Evolutionary conservation across 2,888 invertebrate species (phyloP).

Genomic region (Calameuta idolon): DNA sequence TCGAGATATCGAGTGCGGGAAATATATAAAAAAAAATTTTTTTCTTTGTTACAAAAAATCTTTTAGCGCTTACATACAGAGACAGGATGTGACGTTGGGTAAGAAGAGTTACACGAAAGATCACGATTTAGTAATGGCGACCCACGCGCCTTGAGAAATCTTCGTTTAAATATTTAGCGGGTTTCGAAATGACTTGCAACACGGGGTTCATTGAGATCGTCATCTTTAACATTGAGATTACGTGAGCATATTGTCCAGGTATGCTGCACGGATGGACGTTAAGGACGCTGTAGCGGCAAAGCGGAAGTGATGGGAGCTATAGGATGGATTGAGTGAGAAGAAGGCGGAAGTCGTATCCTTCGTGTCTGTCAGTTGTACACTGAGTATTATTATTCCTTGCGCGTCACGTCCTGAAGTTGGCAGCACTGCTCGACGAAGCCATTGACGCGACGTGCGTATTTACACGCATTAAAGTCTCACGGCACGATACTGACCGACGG

Average conservation of each 20-base stretch:
- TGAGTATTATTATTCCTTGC: not conserved
- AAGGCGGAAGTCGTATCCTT: not conserved
- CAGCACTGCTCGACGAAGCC: conserved; percentile 4
- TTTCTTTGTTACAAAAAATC: not conserved
- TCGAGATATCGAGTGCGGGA: conserved; percentile 22
- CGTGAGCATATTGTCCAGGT: not conserved
- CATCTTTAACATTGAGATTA: not conserved
- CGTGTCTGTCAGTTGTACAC: not conserved
- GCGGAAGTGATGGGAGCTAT: not conserved
- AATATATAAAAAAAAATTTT: not conserved
- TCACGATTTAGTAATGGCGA: not conserved
- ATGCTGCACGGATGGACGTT: not conserved
- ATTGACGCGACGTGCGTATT: conserved; percentile 17
- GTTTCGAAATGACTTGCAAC: not conserved
- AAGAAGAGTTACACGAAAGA: not conserved
- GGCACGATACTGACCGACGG: conserved; percentile 28
- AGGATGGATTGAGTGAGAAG: not conserved
- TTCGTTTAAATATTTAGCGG: not conserved
- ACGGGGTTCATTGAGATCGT: not conserved
- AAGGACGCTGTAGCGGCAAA: not conserved
- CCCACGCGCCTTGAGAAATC: not conserved
- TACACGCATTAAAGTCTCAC: conserved; percentile 32
- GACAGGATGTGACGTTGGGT: not conserved
- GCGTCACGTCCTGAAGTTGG: not conserved
- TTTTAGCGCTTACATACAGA: not conserved